Percentiles rank a stretch among this genome's conserved stretches.
Evolutionary conservation across 2,888 invertebrate species (phyloP).

Genomic region (Oligia fasciuncula): DNA sequence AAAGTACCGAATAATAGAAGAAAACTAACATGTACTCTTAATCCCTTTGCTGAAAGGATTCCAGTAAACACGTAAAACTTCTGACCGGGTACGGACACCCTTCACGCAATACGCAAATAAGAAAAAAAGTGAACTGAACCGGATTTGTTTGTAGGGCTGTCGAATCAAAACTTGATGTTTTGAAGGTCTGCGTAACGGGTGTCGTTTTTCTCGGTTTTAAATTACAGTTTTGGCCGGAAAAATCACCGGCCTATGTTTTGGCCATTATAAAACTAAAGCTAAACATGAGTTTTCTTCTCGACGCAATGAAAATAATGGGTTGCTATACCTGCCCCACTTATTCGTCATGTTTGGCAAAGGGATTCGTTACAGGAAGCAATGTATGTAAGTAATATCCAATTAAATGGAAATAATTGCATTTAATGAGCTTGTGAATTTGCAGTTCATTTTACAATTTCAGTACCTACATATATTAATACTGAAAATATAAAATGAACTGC

Average conservation of each 20-base stretch:
- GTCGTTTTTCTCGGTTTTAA: conserved; percentile 14
- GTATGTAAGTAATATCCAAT: background rate
- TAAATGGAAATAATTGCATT: background rate
- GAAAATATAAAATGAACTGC: background rate
- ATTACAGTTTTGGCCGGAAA: background rate
- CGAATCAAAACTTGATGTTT: conserved; percentile 17
- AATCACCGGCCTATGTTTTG: background rate
- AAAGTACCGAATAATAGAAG: conserved; percentile 27
- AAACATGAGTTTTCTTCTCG: background rate
- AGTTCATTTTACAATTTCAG: too few relatives aligned
- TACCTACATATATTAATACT: too few relatives aligned
- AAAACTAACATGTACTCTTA: conserved; percentile 23
- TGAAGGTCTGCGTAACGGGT: background rate
- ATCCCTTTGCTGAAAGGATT: conserved; percentile 39
- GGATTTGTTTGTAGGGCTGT: conserved; percentile 43
- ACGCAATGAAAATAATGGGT: background rate
- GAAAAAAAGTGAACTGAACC: conserved; percentile 21
- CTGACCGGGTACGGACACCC: conserved; percentile 30
- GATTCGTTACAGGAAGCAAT: background rate
- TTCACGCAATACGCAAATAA: conserved; percentile 30
- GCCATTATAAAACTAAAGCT: background rate
- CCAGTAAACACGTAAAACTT: conserved; percentile 47
- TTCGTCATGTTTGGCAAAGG: background rate
- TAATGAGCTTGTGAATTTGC: background rate
- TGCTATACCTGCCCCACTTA: background rate